These are phyloP conservation scores for Mantis religiosa DNA, from an alignment of 2,888 invertebrate species.

Conservation along the genomic window DNA sequence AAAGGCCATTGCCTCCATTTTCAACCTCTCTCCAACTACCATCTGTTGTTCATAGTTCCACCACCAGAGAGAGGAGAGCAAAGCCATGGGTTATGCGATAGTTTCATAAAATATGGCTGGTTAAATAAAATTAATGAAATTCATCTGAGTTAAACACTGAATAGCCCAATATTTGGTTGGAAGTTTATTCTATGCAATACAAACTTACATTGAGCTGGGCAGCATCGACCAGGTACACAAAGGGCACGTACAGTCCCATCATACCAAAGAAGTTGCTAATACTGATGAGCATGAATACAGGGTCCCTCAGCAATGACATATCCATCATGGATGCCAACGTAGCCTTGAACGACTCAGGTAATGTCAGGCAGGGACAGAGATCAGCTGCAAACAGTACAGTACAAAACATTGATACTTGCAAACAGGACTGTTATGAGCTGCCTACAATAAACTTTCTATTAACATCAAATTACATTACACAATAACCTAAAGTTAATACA, in stretches of 20 bases:
- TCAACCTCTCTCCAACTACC: too few species aligned
- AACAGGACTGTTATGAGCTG: neutral
- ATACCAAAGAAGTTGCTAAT: slow-evolving; percentile 95
- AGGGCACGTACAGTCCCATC: slow-evolving; percentile 95
- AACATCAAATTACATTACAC: too few species aligned
- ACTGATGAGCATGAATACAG: slow-evolving; percentile 86
- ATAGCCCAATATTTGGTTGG: too few species aligned
- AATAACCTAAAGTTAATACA: too few species aligned
- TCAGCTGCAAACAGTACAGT: slow-evolving; percentile 54
- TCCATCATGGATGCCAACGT: slow-evolving; percentile 88
- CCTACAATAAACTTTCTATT: neutral
- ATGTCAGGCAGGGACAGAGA: slow-evolving; percentile 71
- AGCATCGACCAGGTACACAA: slow-evolving; percentile 87
- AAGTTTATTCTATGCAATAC: too few species aligned
- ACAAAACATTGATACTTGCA: neutral
- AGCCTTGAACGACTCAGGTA: slow-evolving; percentile 77
- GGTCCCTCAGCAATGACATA: slow-evolving; percentile 79
- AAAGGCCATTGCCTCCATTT: too few species aligned
- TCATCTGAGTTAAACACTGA: too few species aligned
- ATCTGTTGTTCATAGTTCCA: too few species aligned
- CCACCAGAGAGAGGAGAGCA: too few species aligned
- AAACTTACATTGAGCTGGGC: slow-evolving; percentile 66
- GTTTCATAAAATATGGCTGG: too few species aligned
- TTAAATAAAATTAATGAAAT: too few species aligned
- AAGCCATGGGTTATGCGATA: too few species aligned